Percentiles rank a stretch among this genome's conserved stretches.
Evolutionary conservation across 1,140 invertebrate genomes (phyloP).

Genomic region (Streblospio benedicti): DNA sequence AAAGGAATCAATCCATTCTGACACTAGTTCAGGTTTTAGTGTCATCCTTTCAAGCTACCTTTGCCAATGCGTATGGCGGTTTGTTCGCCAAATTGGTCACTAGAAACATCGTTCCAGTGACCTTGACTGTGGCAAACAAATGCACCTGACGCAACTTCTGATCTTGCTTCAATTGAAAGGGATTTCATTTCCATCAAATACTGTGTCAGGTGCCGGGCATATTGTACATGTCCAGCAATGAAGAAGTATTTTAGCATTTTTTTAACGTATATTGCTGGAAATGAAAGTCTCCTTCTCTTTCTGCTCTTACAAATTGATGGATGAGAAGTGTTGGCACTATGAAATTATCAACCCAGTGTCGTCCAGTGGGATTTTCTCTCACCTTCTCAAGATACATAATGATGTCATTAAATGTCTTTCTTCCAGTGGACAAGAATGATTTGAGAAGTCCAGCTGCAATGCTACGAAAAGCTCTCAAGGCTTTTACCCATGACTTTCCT

Average conservation of each 20-base stretch:
- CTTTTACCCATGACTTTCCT: too few relatives aligned
- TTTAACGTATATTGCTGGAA: not conserved
- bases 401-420: too few relatives aligned
- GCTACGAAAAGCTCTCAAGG: too few relatives aligned
- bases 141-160: not conserved
- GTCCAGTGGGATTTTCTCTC: too few relatives aligned
- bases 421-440: too few relatives aligned
- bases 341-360: too few relatives aligned
- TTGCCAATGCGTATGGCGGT: too few relatives aligned
- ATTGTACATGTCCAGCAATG: not conserved
- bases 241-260: slow-evolving; percentile 1
- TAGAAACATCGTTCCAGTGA: not conserved
- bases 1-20: too few relatives aligned
- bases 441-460: too few relatives aligned
- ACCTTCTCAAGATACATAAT: too few relatives aligned
- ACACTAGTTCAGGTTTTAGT: too few relatives aligned
- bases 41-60: too few relatives aligned
- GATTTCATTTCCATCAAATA: slow-evolving; percentile 1
- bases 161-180: not conserved
- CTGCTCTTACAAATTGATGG: not conserved
- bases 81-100: not conserved
- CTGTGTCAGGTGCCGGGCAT: not conserved
- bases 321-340: slow-evolving; percentile 3
- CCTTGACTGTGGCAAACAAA: not conserved
- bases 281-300: not conserved